Percentiles rank a stretch among this genome's conserved stretches.
Conservation (phyloP, 2,797 vertebrate species). For the Platalea minor region DNA sequence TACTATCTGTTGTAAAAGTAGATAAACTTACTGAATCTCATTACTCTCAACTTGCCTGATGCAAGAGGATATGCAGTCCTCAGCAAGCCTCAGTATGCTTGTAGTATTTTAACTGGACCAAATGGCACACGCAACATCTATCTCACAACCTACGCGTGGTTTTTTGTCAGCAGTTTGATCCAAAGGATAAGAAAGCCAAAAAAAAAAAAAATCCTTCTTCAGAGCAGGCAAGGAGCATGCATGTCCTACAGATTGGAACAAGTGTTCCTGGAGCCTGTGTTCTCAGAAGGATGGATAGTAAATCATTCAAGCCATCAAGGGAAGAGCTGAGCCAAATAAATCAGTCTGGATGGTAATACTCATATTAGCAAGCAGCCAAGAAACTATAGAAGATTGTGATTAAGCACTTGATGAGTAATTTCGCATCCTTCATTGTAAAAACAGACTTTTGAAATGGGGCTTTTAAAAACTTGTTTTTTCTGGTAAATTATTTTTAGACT, state of each 20-base stretch:
- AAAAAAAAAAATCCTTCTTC: neutral
- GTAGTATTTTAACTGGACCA: neutral
- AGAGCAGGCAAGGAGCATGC: neutral
- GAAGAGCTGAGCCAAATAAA: conserved; percentile 34
- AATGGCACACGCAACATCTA: neutral
- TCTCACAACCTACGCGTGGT: neutral
- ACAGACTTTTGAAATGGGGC: conserved; percentile 8
- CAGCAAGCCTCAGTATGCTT: neutral
- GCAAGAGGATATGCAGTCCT: neutral
- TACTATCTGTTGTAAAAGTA: neutral
- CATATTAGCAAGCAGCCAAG: conserved; percentile 1
- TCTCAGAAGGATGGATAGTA: conserved; percentile 10
- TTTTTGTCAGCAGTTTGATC: neutral
- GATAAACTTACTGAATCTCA: neutral
- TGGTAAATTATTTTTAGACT: conserved; percentile 13
- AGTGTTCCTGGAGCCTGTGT: neutral
- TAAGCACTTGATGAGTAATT: conserved; percentile 33
- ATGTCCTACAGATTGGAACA: neutral
- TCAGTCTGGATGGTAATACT: conserved; percentile 29
- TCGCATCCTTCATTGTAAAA: conserved; percentile 35
- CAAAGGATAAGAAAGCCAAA: neutral
- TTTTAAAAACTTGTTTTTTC: neutral
- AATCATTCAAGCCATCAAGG: conserved; percentile 21
- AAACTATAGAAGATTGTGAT: conserved; percentile 32
- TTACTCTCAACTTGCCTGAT: neutral